Base-by-base conservation (phyloP, 2,888 invertebrate species). In the Notocelia uddmanniana region DNA sequence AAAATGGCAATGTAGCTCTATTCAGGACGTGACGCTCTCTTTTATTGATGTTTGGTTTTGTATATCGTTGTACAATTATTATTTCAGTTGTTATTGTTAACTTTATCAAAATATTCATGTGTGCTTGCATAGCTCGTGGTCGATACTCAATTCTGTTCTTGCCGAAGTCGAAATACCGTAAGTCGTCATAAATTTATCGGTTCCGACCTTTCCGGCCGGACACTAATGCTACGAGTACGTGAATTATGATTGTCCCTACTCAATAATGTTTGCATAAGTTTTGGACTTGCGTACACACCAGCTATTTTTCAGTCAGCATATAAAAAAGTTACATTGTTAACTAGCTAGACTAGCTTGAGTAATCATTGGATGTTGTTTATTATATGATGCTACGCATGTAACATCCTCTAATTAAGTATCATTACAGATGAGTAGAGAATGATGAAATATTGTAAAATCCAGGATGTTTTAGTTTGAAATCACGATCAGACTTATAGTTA, bases 361-460 rank as follows among this genome's bases (percentile, higher is more conserved):
- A 45, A 45, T 45, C 45, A n/a, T n/a, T n/a, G 45, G 45, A 15
- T 45, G n/a, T 45, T 45, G 8, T n/a, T n/a, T 8, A 45, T 45
- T 45, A 45, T 45, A n/a, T 8, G 15, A 8, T 15, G n/a, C 34
- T 58, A 15, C 50, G 50, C 57, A 48, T 48, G 9, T 59, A 52
- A 66, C 64, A 41, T 70, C 70, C 70, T 70, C 64, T 66, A 8
- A 63, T 58, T 52, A 52, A 62, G 31, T 11, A 45, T 45, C 5
- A 45, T 45, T 45, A n/a, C 45, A 45, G 45, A 13, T 45, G 45
- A 8, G 45, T n/a, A n/a, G 6, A 45, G 5, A 45, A 45, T 45
- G 45, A 45, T 45, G n/a, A 45, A n/a, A 45, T 45, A 41, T 26
- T 26, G 26, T 26, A 41, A 41, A 41, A 41, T 15, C 5, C 41